phyloP scores from a whole-genome alignment of 64 coral and sea anemone species.

The Stylophora pistillata region DNA sequence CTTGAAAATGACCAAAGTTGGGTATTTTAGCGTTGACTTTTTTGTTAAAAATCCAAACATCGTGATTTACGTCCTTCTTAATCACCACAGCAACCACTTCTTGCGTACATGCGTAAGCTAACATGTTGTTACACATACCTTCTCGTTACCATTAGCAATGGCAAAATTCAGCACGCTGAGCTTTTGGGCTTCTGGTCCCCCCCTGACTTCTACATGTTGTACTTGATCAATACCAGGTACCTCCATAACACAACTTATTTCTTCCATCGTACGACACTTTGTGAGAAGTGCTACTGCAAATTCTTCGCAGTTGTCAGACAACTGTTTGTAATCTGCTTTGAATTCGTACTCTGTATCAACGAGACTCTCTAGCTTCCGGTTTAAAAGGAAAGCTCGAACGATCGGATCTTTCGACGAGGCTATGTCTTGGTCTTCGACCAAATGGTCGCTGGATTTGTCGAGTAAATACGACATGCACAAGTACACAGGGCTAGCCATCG shows the following conservation, averaged over 20 bases:
- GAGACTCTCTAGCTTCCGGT: constrained; percentile 48
- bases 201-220: constrained; percentile 62
- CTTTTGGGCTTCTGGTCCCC: constrained; percentile 48
- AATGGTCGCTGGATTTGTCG: not conserved
- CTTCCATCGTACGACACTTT: constrained; percentile 71
- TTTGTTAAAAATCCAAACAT: too few relatives aligned
- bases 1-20: too few relatives aligned
- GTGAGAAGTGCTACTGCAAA: constrained; percentile 72
- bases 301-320: constrained; percentile 68
- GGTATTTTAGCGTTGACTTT: too few relatives aligned
- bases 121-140: constrained; percentile 24
- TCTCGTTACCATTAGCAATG: constrained; percentile 75
- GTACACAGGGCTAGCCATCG: constrained; percentile 76
- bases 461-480: constrained; percentile 59
- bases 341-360: constrained; percentile 69
- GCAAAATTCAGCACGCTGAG: constrained; percentile 82
- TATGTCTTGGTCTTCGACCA: not conserved
- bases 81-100: too few relatives aligned
- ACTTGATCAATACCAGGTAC: constrained; percentile 51
- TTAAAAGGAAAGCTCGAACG: constrained; percentile 67
- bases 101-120: too few relatives aligned
- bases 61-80: too few relatives aligned
- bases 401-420: constrained; percentile 60
- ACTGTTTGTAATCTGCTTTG: constrained; percentile 58
- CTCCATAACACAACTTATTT: constrained; percentile 73